phyloP scores from a whole-genome alignment of 1,140 invertebrate genomes.

The Drosophila sp. region DNA sequence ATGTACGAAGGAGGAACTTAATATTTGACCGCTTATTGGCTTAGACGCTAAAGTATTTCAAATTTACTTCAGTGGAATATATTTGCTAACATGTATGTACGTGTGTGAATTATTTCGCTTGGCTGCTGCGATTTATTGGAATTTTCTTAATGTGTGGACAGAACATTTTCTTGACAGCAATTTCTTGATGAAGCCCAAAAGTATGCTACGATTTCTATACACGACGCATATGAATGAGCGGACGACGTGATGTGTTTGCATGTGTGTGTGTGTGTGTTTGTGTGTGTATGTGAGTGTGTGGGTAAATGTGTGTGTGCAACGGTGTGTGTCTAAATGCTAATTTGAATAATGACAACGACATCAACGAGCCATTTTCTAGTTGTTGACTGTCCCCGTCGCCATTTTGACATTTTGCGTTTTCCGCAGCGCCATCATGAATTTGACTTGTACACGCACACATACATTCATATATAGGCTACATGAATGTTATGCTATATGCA shows the following conservation, averaged over 20 bases:
- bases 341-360: constrained; percentile 82
- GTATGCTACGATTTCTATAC: constrained; percentile 59
- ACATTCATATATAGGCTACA: constrained; percentile 13
- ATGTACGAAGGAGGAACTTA: neutral
- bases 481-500: constrained; percentile 14
- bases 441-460: constrained; percentile 34
- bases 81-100: constrained; percentile 11
- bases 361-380: constrained; percentile 77
- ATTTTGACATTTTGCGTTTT: constrained; percentile 66
- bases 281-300: constrained; percentile 17
- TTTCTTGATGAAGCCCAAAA: constrained; percentile 47
- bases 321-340: constrained; percentile 71
- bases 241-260: constrained; percentile 8
- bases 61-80: constrained; percentile 23
- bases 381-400: constrained; percentile 48
- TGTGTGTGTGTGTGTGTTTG: constrained; percentile 6
- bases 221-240: constrained; percentile 51
- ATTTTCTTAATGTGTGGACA: constrained; percentile 41
- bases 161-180: constrained; percentile 42
- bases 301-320: constrained; percentile 42
- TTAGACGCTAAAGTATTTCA: constrained; percentile 20
- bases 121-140: constrained; percentile 66
- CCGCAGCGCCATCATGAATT: constrained; percentile 65
- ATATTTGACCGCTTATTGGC: constrained; percentile 26
- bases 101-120: constrained; percentile 29